Evolutionary conservation across 1,140 invertebrate species (phyloP).

Genomic region (Drosophila parabipectinata): DNA sequence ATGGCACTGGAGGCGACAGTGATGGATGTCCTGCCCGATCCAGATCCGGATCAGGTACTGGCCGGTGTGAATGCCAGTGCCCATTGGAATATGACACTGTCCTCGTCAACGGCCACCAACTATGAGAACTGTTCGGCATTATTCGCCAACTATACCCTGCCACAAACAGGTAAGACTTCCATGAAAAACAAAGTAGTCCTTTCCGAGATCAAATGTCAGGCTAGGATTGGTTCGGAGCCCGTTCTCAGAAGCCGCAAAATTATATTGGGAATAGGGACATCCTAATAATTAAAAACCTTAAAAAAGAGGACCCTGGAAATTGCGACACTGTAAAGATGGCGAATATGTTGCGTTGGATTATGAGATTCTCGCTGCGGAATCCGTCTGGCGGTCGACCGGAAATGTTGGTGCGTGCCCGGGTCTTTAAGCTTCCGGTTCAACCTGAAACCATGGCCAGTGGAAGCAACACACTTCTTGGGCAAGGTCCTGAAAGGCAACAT

Average conservation of each 20-base stretch:
- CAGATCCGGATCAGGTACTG: background rate
- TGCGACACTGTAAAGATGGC: background rate
- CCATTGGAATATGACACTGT: constrained; percentile 49
- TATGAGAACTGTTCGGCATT: constrained; percentile 70
- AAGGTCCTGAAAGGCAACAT: background rate
- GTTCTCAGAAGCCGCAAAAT: no score
- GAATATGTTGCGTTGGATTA: constrained; percentile 1
- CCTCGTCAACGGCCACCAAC: constrained; percentile 56
- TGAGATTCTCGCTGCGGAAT: background rate
- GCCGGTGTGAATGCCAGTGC: constrained; percentile 14
- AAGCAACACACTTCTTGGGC: background rate
- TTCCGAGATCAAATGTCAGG: no score
- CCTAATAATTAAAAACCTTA: no score
- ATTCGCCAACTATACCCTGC: constrained; percentile 78
- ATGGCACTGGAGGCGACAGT: constrained; percentile 36
- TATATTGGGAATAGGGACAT: no score
- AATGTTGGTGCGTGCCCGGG: background rate
- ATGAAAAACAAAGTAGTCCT: no score
- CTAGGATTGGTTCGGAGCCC: no score
- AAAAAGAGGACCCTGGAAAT: no score
- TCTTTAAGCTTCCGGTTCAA: background rate
- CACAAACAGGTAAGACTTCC: constrained; percentile 59
- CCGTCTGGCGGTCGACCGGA: background rate
- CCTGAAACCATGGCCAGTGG: background rate
- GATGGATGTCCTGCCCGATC: constrained; percentile 14